These are phyloP conservation scores for Drosophila rellima DNA, from an alignment of 2,888 invertebrate genomes.

Conservation along the genomic window DNA sequence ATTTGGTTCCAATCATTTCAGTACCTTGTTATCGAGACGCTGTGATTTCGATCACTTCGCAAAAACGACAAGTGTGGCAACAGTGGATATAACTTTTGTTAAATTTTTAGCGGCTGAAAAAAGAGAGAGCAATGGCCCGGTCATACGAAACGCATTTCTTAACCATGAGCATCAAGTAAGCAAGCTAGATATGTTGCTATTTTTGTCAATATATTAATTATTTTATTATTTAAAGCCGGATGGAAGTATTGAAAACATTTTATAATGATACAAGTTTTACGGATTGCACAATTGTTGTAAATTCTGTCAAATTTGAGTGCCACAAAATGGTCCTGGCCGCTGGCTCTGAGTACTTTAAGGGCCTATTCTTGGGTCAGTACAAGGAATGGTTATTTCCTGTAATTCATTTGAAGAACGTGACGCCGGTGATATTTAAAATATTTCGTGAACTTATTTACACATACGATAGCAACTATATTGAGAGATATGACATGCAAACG, in stretches of 20 bases:
- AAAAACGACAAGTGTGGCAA: no score
- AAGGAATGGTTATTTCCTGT: constrained; percentile 14
- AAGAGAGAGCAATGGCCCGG: no score
- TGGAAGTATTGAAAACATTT: background rate
- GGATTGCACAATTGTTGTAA: constrained; percentile 46
- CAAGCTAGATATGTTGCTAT: background rate
- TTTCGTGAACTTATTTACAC: constrained; percentile 35
- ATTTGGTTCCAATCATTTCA: no score
- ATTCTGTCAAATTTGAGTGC: constrained; percentile 32
- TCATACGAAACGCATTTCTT: no score
- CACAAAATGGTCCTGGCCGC: constrained; percentile 41
- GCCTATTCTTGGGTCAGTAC: constrained; percentile 38
- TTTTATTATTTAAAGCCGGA: background rate
- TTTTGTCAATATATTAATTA: no score
- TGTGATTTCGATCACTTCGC: no score
- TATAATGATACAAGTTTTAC: constrained; percentile 14
- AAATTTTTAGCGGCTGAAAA: no score
- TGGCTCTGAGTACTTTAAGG: constrained; percentile 41
- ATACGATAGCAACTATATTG: background rate
- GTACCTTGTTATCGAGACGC: no score
- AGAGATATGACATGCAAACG: background rate
- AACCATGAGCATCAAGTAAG: background rate
- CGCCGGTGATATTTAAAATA: constrained; percentile 15
- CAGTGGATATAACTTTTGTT: no score
- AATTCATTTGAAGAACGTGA: constrained; percentile 16